Conservation (phyloP, 2,113 vertebrate species). For the Cyprinodon brontotheroides region DNA sequence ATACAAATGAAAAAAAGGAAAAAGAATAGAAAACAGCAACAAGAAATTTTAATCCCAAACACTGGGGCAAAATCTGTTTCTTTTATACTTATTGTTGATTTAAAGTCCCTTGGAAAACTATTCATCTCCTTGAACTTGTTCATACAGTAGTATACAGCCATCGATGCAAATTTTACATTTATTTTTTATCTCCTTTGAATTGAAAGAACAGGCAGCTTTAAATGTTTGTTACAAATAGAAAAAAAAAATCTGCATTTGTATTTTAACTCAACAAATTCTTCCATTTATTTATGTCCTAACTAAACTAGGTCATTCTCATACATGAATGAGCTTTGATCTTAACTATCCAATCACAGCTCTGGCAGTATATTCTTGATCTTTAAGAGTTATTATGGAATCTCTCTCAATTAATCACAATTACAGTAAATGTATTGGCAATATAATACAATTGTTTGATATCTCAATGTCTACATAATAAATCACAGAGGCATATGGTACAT, state of each 20-base stretch:
- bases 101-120: background rate
- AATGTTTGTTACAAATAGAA: background rate
- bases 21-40: background rate
- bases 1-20: background rate
- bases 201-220: background rate
- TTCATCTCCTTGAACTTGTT: background rate
- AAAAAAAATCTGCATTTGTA: background rate
- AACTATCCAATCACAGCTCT: no score
- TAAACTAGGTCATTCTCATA: no score
- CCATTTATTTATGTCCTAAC: no score
- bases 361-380: no score
- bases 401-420: no score
- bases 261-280: no score
- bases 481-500: no score
- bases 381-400: no score
- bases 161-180: background rate
- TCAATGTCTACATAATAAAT: no score
- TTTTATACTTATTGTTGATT: slow-evolving; percentile 7
- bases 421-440: no score
- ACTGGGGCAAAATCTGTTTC: background rate
- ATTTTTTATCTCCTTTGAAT: background rate
- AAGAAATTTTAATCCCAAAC: background rate
- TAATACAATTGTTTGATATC: no score
- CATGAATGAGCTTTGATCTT: no score
- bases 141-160: background rate